Evolutionary conservation across 2,113 vertebrate species (phyloP).

Genomic region (Microcebus ravelobensis): DNA sequence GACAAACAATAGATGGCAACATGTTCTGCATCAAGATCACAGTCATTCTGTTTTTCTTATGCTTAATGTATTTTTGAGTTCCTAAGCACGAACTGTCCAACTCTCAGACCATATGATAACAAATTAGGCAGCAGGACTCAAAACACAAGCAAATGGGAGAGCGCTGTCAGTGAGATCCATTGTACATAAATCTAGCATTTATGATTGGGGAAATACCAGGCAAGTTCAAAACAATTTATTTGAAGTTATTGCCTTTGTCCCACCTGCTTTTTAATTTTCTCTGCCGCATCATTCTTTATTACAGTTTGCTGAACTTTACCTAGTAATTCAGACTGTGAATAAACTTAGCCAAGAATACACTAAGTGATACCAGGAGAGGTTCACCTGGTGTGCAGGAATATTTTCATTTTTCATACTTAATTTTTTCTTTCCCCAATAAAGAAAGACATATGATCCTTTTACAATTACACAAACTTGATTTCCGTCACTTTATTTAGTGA

Average conservation of each 20-base stretch:
- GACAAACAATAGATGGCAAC: slow-evolving; percentile 48
- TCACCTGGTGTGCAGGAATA: rapidly evolving
- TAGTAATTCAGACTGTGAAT: neutral
- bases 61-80: slow-evolving; percentile 54
- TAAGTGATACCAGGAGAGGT: neutral
- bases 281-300: neutral
- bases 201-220: neutral
- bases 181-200: neutral
- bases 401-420: slow-evolving; percentile 12
- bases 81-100: slow-evolving; percentile 41
- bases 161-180: neutral
- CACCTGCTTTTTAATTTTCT: neutral
- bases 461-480: neutral
- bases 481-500: neutral
- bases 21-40: slow-evolving; percentile 7
- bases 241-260: slow-evolving; percentile 31
- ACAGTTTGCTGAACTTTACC: neutral
- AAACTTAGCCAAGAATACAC: neutral
- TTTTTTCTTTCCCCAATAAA: neutral
- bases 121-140: slow-evolving; percentile 32
- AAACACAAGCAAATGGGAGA: neutral
- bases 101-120: slow-evolving; percentile 45
- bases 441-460: neutral
- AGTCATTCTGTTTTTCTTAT: slow-evolving; percentile 51
- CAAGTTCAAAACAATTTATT: neutral